Evolutionary conservation across 2,888 invertebrate genomes (phyloP), one percentile per base, ranked within the genome.

Genomic region (Pharmacophagus antenor): DNA sequence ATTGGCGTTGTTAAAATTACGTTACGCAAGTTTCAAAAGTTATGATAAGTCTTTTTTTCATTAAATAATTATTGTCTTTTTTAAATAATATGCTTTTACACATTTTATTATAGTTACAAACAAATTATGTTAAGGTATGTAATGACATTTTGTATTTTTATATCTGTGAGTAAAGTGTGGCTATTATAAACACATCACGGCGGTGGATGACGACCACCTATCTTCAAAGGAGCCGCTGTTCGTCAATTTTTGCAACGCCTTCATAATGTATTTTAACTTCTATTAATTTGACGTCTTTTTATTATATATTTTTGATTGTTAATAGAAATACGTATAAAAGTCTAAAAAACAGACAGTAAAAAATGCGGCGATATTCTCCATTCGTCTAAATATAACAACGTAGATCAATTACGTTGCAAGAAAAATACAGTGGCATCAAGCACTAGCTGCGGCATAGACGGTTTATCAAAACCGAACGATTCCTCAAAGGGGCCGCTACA

Each of bases 381-480:
- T 37, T 37, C 37, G n/a, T 37, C 37, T 37, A 37, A 27, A 6
- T n/a, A 2, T 15, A 4, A 37, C 15, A 37, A 37, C 15, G 37
- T 15, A 37, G 18, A 4, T 56, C 20, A 6, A 57, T 46, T 23
- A 10, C 18, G 18, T 54, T 50, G 65, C 62, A 75, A 67, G 77
- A 37, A 84, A 84, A 85, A 80, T 80, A 70, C 89, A 84, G 89
- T 90, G 89, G 89, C 89, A 88, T 88, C 72, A 84, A 80, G 84
- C 80, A 84, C 84, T 86, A 86, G 83, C 80, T 74, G 72, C 80
- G 76, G 82, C 82, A 85, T 88, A 84, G 82, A 85, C 82, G 84
- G 85, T 84, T 86, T 88, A 88, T 89, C 85, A 89, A 88, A 88
- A 88, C 88, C 77, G 76, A 80, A 89, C 88, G 84, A 89, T 84